Evolutionary conservation across 2,888 invertebrate genomes (phyloP), one percentile per base, ranked within the genome.

Genomic region (Cheilosia vulpina): DNA sequence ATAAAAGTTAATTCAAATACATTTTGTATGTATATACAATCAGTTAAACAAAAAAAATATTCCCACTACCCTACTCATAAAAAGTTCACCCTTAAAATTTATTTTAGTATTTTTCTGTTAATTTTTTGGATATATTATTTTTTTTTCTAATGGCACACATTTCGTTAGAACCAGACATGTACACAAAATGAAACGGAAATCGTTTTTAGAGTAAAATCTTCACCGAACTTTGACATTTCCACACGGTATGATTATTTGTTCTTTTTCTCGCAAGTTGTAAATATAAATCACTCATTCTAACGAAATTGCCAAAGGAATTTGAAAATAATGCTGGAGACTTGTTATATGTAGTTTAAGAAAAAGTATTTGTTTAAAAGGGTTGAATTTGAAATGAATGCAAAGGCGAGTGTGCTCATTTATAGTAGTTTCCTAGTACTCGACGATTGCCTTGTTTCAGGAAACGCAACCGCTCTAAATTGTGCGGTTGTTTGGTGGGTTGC

Each of bases 11-110:
- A 75, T 75, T 77, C 68, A 41, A 73, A 72, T 57, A 58, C 47
- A 69, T 69, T 80, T 80, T 84, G 73, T 80, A 75, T 84, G 79
- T 60, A 65, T 38, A 80, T 80, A 75, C 80, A 80, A 71, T 66
- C 52, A 69, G 52, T 38, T 65, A 50, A 65, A 75, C 47, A 31
- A 55, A 21, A 31, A 27, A 66, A 77, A 53, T 15, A 53, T 13
- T 21, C 24, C 41, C 62, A 50, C 71, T n/a, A n/a, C 52, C 79
- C 66, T 65, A 38, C 52, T 84, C 84, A 84, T 84, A 27, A 52
- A 58, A 65, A 69, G 19, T 57, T 80, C 84, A 71, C 71, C 65
- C 43, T 75, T 71, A 65, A 80, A 52, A 19, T 45, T 15, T 53
- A 13, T 43, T 66, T 38, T 38, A 21, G 50, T 17, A 41, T 24